phyloP scores from a whole-genome alignment of 2,113 vertebrate genomes.

The cattle (Bos taurus) region DNA sequence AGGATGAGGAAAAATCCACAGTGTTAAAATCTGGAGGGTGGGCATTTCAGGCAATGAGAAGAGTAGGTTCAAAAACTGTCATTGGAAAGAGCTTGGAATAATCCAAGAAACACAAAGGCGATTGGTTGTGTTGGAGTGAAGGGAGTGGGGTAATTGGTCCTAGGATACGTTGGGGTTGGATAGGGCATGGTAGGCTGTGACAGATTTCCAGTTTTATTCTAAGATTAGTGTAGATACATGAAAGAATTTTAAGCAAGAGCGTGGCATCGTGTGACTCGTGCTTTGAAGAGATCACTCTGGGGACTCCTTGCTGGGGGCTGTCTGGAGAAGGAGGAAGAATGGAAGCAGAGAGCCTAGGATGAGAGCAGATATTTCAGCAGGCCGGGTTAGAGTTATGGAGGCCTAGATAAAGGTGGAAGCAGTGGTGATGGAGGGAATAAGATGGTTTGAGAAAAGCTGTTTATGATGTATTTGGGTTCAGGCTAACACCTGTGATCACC shows the following conservation, averaged over 20 bases:
- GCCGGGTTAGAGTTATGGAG: not conserved
- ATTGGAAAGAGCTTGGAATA: not conserved
- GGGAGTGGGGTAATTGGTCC: not conserved
- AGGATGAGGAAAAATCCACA: not conserved
- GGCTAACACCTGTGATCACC: not conserved
- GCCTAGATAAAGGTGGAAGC: not conserved
- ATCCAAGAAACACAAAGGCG: not conserved
- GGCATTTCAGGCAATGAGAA: not conserved
- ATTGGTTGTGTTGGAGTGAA: not conserved
- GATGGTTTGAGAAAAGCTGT: not conserved
- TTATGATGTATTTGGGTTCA: not conserved
- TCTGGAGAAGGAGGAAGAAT: not conserved
- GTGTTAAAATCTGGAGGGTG: not conserved
- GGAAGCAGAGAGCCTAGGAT: not conserved
- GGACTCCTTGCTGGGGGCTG: not conserved
- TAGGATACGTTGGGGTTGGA: not conserved
- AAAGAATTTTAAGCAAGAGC: not conserved
- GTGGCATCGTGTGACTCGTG: not conserved
- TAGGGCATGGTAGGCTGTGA: not conserved
- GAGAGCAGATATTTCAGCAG: not conserved
- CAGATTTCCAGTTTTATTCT: not conserved
- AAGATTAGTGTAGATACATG: not conserved
- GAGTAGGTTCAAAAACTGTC: not conserved
- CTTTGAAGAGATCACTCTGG: not conserved
- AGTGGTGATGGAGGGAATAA: not conserved